Evolutionary conservation across 2,888 invertebrate genomes (phyloP), one percentile per base, ranked within the genome.

Genomic region (Galeruca laticollis): DNA sequence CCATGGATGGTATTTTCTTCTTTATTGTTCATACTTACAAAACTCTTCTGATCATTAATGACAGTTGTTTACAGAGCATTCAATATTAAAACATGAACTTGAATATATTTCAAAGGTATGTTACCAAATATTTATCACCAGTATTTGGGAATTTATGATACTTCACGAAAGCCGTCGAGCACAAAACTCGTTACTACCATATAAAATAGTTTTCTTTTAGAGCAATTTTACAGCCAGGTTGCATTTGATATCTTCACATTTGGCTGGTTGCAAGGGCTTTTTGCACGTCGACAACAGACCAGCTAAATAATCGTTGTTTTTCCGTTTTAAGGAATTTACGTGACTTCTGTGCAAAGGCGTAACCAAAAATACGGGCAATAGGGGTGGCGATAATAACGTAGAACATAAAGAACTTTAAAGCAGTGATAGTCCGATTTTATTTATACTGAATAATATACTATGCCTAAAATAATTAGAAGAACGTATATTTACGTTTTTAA

Each of bases 201-300:
- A 47, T 47, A 47, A 15, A 47, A 47, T 47, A 18, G 47, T 47
- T 47, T 47, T 47, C 47, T 47, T 47, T 47, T 47, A 47, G 8
- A 18, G 47, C 47, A 47, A 18, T 47, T 47, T 47, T 15, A 47
- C 47, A 15, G 47, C 47, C 47, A 47, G 47, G 47, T 47, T 47
- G 47, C 47, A 47, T 47, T 47, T 47, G 15, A 47, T 47, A 47
- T 47, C 47, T 18, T 18, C 15, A 47, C 47, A 47, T 47, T 47
- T 47, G 47, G 47, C 47, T 47, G 18, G 8, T 47, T 8, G 10
- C 15, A 9, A 18, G 18, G 9, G 47, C 9, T 47, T 47, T 47
- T 47, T 47, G 47, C 47, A 47, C 47, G 15, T 47, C 47, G 47
- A 47, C 47, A 18, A 47, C 47, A 47, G 47, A 47, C 47, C 15